A percentile compares a stretch with the other conserved stretches of the same genome.
These are phyloP conservation scores for Megaceryle torquata DNA, from an alignment of 2,113 vertebrate genomes.

Conservation along the genomic window DNA sequence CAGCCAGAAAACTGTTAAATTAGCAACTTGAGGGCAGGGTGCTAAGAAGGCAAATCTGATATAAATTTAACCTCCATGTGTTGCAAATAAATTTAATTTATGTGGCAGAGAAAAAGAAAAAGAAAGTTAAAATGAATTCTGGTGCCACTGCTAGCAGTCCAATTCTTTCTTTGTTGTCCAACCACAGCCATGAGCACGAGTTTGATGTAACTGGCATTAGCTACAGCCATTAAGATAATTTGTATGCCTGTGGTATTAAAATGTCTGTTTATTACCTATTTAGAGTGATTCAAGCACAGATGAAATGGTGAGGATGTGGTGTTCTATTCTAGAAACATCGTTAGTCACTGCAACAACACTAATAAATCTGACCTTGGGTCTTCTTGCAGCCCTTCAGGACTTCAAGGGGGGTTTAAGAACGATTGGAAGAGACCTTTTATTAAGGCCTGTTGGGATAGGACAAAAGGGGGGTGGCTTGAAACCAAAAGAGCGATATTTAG, in stretches of 20 bases:
- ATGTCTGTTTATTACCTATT: neutral
- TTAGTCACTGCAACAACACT: neutral
- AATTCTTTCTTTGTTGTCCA: neutral
- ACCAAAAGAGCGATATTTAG: neutral
- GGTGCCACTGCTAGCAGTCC: neutral
- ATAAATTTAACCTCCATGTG: constrained; percentile 4
- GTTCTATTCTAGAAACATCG: neutral
- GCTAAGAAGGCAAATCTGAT: constrained; percentile 21
- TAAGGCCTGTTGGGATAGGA: neutral
- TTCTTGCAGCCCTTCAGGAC: neutral
- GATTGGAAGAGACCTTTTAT: neutral
- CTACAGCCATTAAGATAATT: neutral
- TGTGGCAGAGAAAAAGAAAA: constrained; percentile 12
- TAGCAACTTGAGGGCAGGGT: constrained; percentile 17
- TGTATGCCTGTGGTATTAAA: neutral
- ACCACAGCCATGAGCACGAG: neutral
- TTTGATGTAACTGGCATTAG: neutral
- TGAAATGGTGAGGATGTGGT: neutral
- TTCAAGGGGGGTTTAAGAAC: neutral
- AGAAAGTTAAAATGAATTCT: neutral
- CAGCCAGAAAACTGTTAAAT: constrained; percentile 27
- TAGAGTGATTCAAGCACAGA: neutral
- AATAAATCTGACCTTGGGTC: neutral
- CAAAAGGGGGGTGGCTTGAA: neutral
- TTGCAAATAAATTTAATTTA: constrained; percentile 9